Conservation (phyloP, 2,888 invertebrate species). For the Adineta ricciae region DNA sequence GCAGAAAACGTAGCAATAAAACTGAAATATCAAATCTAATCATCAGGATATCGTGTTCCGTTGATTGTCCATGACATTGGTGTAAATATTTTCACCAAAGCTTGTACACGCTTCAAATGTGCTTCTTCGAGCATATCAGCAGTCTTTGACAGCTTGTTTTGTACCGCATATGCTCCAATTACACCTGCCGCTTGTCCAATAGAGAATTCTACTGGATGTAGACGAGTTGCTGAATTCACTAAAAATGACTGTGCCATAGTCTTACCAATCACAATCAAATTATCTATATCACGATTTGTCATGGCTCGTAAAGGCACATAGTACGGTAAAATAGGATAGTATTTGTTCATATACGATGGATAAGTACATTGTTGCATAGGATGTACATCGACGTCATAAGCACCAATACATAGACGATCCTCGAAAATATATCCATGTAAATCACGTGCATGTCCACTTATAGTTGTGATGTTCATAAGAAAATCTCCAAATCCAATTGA, state of each 20-base stretch:
- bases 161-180: slow-evolving; percentile 24
- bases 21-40: too few species aligned
- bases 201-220: slow-evolving; percentile 35
- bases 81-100: too few species aligned
- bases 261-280: slow-evolving; percentile 36
- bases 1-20: too few species aligned
- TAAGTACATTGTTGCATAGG: slow-evolving; percentile 31
- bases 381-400: slow-evolving; percentile 35
- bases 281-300: slow-evolving; percentile 35
- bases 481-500: slow-evolving; percentile 35
- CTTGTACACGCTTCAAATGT: too few species aligned
- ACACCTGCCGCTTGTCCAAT: slow-evolving; percentile 35
- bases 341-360: slow-evolving; percentile 34
- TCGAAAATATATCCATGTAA: slow-evolving; percentile 24
- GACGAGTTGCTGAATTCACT: slow-evolving; percentile 35
- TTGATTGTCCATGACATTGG: too few species aligned
- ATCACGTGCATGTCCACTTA: not conserved
- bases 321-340: slow-evolving; percentile 32
- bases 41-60: too few species aligned
- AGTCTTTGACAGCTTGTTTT: too few species aligned
- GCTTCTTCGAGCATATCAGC: too few species aligned
- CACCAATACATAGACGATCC: slow-evolving; percentile 35
- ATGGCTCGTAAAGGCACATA: slow-evolving; percentile 36
- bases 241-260: slow-evolving; percentile 35
- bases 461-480: slow-evolving; percentile 32